Evolutionary conservation across 1,140 invertebrate species (phyloP), one percentile per base, ranked within the genome.

Genomic region (Acromyrmex charruanus): DNA sequence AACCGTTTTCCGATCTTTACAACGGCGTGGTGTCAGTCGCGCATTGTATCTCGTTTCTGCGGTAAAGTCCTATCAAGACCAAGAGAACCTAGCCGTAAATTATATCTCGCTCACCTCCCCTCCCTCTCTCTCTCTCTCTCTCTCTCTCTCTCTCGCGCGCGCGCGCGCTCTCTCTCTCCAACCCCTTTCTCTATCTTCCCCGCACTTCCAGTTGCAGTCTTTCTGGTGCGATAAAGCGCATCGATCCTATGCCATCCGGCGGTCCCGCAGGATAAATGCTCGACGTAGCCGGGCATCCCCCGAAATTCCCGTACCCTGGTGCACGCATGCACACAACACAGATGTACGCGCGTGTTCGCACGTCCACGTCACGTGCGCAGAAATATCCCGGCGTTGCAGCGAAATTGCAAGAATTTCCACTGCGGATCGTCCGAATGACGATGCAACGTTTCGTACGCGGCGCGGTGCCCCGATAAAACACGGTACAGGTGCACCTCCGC

Each of bases 371-470:
- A 49, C 66, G 69, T 65, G 55, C 55, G 71, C 77, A 65, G 87
- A 89, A 90, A 90, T 89, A 91, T 86, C 35, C 14, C 77, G 69
- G 28, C 31, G 5, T 58, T 28, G 79, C 66, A 59, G 65, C 28
- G 61, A 72, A 87, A 88, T 86, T 88, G 85, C 88, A 87, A 92
- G 88, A 92, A 91, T 91, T 90, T 77, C 61, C 53, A 49, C n/a
- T 68, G 81, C 75, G 72, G 14, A 71, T 14, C 88, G 69, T 75
- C 35, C 75, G 75, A 72, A 44, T 58, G 87, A 81, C 84, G 87
- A 44, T 71, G 69, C 39, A 49, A n/a, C 66, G 53, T 49, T 31
- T 49, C 28, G 55, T n/a, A 51, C 53, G 55, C 59, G 49, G 7
- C 53, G 18, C 14, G 53, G 18, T 7, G 71, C 69, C 21, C 21